Evolutionary conservation across 2,888 invertebrate genomes (phyloP), one percentile per base, ranked within the genome.

Genomic region (Thera obeliscata): DNA sequence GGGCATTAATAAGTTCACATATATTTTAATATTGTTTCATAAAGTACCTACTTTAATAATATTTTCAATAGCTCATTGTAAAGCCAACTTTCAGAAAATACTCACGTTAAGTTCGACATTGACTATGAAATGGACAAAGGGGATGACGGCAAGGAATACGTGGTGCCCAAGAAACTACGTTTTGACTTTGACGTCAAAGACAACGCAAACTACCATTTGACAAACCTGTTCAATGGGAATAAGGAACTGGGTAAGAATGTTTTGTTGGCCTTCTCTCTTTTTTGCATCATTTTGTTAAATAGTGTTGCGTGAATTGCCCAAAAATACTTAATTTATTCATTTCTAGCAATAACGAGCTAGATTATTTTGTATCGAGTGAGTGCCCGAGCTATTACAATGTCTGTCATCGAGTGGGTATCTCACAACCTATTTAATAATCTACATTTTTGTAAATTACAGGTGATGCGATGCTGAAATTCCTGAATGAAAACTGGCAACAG

Each of bases 401-500:
- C 22, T 22, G 22, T 22, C 22, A 22, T 22, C 0, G 22, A 22
- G 22, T 22, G 22, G 0, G 22, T 22, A 22, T 22, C 22, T 22
- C 22, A 22, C 22, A 22, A 22, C 22, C 22, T 22, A 1, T 22
- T 22, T 22, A 22, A 22, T 22, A 22, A 22, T 22, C 22, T 22
- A 22, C 22, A 22, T 22, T 22, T 22, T 38, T 38, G 38, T 4
- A 38, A 38, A 58, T 81, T 80, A 38, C 75, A 91, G 92, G 90
- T 83, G 85, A 87, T 0, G 60, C 85, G 0, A 86, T 89, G 84
- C 72, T 86, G 8, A 71, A 48, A 0, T 89, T 91, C 71, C 67
- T 91, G 48, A 92, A 91, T 63, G 83, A 87, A 0, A 91, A 91
- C 61, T 91, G 90, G 90, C 84, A 87, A 50, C 79, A 85, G 62